Evolutionary conservation across 2,113 vertebrate genomes (phyloP), one percentile per base, ranked within the genome.

Genomic region (Euleptes europaea): DNA sequence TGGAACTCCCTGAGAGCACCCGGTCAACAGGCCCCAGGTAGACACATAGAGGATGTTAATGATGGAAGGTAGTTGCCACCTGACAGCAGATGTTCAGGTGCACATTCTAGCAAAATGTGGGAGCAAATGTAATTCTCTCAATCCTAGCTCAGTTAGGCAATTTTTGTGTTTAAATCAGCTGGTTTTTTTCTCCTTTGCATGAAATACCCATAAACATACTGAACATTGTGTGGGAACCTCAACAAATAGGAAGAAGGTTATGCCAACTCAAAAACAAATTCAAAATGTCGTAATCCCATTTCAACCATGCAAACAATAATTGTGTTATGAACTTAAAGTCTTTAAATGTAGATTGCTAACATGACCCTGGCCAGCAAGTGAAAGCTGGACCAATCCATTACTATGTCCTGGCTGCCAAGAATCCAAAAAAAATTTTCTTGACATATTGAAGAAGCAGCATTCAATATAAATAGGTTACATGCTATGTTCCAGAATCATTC

Each of bases 401-500:
- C 3, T 66, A 21, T 5, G 5, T 40, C 26, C 15, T 63, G 63
- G 26, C 17, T 38, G 19, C 51, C 33, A 23, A 33, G 12, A 2
- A 17, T 49, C 23, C 44, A 60, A 44, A 60, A 63, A 65, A 5
- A 65, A n/a, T n/a, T 63, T 79, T 42, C 4, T 49, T 51, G 73
- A 15, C 35, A 33, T 40, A 84, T 54, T 19, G 51, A 67, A 76
- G 26, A 26, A 40, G 17, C 33, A n/a, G 63, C 44, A 51, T 35
- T 67, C 19, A 49, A 31, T 65, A 28, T 47, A 80, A 80, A 71
- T 35, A 49, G 10, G 44, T 33, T 31, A 21, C 31, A 65, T 26
- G 38, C 72, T 57, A 76, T 70, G 38, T 78, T 85, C 81, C 81
- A 86, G 69, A 82, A 70, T 73, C 31, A 74, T 92, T 89, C 54